Percentiles rank a stretch among this genome's conserved stretches.
Conservation (phyloP, 2,888 invertebrate genomes). For the Mythimna vitellina region DNA sequence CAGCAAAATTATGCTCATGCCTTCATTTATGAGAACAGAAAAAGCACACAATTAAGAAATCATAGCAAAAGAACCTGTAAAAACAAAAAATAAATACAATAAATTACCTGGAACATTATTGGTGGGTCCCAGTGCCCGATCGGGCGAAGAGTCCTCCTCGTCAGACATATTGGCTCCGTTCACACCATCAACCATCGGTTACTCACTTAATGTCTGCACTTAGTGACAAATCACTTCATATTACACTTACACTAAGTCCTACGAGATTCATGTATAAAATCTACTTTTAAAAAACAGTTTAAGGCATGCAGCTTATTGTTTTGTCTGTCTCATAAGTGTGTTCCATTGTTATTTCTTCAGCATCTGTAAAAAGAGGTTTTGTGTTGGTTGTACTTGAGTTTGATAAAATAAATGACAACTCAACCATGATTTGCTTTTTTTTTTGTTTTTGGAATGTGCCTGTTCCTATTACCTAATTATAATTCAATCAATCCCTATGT, state of each 20-base stretch:
- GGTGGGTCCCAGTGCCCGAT: slow-evolving; percentile 83
- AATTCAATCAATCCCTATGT: not conserved
- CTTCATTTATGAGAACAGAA: not conserved
- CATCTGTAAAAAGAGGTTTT: slow-evolving; percentile 59
- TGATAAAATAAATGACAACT: not conserved
- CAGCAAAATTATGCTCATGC: not conserved
- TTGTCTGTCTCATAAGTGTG: slow-evolving; percentile 52
- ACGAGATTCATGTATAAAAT: slow-evolving; percentile 75
- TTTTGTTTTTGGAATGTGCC: not conserved
- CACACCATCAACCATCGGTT: slow-evolving; percentile 68
- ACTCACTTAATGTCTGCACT: slow-evolving; percentile 59
- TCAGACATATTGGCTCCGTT: slow-evolving; percentile 83
- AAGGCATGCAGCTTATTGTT: slow-evolving; percentile 72
- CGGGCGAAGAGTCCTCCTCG: slow-evolving; percentile 87
- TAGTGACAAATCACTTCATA: slow-evolving; percentile 69
- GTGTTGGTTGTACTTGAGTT: slow-evolving; percentile 34
- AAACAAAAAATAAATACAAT: not conserved
- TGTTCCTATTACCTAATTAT: not conserved
- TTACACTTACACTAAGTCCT: slow-evolving; percentile 74
- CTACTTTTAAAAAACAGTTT: slow-evolving; percentile 71
- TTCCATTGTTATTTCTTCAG: slow-evolving; percentile 58
- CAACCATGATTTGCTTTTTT: not conserved
- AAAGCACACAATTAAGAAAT: not conserved
- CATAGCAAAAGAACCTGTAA: not conserved
- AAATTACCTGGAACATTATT: slow-evolving; percentile 85